Percentiles rank a stretch among this genome's conserved stretches.
These are phyloP conservation scores for Pyrochroa serraticornis DNA, from an alignment of 2,888 invertebrate species.

Conservation along the genomic window DNA sequence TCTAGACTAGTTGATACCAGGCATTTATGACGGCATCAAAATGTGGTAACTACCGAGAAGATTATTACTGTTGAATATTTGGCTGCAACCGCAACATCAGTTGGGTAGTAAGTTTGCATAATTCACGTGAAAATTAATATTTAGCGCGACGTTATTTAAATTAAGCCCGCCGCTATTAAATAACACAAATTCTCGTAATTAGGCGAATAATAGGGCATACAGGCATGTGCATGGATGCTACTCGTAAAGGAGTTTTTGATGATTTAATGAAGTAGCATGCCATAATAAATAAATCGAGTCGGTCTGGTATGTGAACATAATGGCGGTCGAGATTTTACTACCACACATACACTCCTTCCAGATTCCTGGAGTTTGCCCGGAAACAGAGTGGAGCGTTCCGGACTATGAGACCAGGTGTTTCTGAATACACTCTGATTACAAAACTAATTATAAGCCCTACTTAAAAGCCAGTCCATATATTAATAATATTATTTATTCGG, in stretches of 20 bases:
- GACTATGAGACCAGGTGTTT: conserved; percentile 46
- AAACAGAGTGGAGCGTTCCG: conserved; percentile 22
- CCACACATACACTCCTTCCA: conserved; percentile 30
- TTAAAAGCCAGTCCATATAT: conserved; percentile 52
- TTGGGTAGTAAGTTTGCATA: conserved; percentile 1
- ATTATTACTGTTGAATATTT: too few species aligned
- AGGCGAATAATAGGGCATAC: conserved; percentile 20
- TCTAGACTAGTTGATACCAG: too few species aligned
- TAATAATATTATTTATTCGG: conserved; percentile 51
- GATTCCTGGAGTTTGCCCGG: conserved; percentile 36
- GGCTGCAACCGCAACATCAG: too few species aligned
- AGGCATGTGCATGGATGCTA: conserved; percentile 16
- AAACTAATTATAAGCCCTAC: conserved; percentile 56
- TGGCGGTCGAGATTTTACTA: conserved; percentile 29
- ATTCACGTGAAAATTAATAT: conserved; percentile 20
- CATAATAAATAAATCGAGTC: conserved; percentile 22
- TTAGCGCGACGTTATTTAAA: conserved; percentile 24
- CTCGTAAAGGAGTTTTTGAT: conserved; percentile 23
- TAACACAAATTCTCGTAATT: conserved; percentile 28
- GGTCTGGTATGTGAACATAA: conserved; percentile 28
- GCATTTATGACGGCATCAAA: too few species aligned
- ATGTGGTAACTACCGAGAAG: too few species aligned
- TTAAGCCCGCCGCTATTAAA: conserved; percentile 21
- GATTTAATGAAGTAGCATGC: conserved; percentile 18
- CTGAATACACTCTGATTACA: conserved; percentile 52